Evolutionary conservation across 2,113 vertebrate species (phyloP), one percentile per base, ranked within the genome.

Genomic region (Ariopsis seemanni): DNA sequence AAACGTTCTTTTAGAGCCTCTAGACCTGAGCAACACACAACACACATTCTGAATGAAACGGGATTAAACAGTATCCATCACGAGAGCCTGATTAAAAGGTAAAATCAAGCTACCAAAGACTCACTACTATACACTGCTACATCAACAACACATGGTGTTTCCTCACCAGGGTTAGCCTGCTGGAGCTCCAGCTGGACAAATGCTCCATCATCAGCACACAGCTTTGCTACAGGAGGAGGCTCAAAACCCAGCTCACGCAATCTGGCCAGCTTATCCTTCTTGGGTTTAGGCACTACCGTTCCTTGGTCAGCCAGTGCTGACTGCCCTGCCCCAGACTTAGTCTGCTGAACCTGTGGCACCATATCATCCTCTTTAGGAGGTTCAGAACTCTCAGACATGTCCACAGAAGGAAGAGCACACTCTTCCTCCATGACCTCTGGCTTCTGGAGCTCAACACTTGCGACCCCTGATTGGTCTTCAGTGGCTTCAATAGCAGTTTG

Each of bases 1-100:
- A 98, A 99, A 34, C 98, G 97, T 63, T 96, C 93, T 89, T 97
- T 99, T 91, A 99, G 89, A 58, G 96, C 97, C 94, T 97, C 96
- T 48, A 99, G 85, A 52, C 96, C 98, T 99, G 91, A 79, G 85
- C 2, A 4, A 82, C 27, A 80, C 69, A 88, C 22, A 86, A 80
- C 14, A 75, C 14, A 60, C 9, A 57, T 12, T 84, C 1, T 20
- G 27, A 15, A 27, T n/a, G 2, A 71, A 42, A 71, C 30, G 1
- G 34, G 69, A 50, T 25, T 5, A 50, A 22, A 12, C 20, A 2
- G 12, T 5, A 72, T 42, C 42, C 20, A 1, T 2, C 12, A 79
- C 2, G 1, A 4, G 18, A 80, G 30, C 6, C 53, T 30, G 12
- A 20, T 50, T 20, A 34, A 82, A 63, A 34, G 10, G 53, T 14